Percentiles rank a stretch among this genome's conserved stretches.
Conservation (phyloP, 1,140 invertebrate genomes). For the Hesperophylax magnus region DNA sequence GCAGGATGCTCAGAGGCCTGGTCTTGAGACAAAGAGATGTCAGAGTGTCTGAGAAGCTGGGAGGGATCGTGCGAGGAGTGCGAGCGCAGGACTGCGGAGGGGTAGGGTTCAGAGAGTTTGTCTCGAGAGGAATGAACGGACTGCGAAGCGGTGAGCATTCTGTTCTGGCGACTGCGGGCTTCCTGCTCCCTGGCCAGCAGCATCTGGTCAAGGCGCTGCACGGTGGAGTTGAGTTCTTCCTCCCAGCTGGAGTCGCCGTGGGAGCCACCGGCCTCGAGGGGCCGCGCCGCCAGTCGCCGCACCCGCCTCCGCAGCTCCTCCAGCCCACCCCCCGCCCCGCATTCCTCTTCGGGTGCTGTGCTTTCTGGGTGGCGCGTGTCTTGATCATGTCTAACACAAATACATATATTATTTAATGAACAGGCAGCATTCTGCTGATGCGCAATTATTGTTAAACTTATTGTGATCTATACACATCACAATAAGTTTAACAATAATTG, state of each 20-base stretch:
- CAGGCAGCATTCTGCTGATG: no score
- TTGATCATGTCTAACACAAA: background rate
- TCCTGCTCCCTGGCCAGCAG: constrained; percentile 74
- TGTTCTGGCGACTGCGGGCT: constrained; percentile 55
- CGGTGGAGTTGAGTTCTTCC: constrained; percentile 74
- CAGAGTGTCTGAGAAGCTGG: background rate
- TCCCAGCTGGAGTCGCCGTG: constrained; percentile 76
- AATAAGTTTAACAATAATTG: no score
- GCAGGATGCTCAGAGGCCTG: background rate
- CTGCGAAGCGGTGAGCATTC: constrained; percentile 15
- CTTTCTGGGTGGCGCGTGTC: constrained; percentile 38
- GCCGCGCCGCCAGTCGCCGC: constrained; percentile 74
- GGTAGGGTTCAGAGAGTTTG: background rate
- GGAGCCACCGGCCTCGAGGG: constrained; percentile 75
- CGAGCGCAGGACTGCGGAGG: background rate
- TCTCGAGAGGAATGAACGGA: constrained; percentile 3
- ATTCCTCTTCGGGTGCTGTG: constrained; percentile 60
- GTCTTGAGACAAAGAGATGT: background rate
- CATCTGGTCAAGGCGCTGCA: constrained; percentile 77
- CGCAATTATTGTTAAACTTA: no score
- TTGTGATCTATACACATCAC: no score
- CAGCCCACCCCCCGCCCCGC: constrained; percentile 65
- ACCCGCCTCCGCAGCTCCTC: constrained; percentile 73
- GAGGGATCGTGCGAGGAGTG: constrained; percentile 10
- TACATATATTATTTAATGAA: no score